phyloP scores from a whole-genome alignment of 2,113 vertebrate genomes.

The Chloebia gouldiae region DNA sequence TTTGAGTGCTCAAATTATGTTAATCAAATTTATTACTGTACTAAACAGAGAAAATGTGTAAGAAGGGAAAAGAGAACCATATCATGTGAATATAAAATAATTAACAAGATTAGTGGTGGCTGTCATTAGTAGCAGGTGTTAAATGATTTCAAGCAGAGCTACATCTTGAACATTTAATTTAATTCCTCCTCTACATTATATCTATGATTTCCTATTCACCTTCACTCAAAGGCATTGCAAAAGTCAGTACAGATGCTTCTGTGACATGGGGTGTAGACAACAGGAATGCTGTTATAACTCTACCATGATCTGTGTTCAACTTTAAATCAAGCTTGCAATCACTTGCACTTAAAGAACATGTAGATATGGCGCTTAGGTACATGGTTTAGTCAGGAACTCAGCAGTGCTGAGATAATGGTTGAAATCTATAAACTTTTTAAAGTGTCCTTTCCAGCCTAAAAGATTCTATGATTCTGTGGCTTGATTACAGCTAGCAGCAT shows the following conservation, averaged over 20 bases:
- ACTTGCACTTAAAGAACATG: neutral
- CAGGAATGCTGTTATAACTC: neutral
- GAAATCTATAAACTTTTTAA: neutral
- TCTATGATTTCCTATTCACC: neutral
- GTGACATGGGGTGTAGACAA: neutral
- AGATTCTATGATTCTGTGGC: neutral
- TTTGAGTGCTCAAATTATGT: neutral
- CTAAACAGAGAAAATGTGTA: neutral
- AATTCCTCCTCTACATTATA: neutral
- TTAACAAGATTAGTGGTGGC: neutral
- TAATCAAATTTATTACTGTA: neutral
- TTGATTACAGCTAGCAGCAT: neutral
- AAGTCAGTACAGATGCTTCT: neutral
- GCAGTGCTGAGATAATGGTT: neutral
- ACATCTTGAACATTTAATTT: neutral
- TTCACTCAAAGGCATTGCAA: neutral
- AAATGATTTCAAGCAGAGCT: neutral
- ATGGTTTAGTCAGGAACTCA: neutral
- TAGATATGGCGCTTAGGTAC: neutral
- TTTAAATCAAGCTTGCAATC: neutral
- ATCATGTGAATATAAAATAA: neutral
- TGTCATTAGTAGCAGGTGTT: neutral
- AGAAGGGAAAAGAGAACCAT: neutral
- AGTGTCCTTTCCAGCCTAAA: neutral
- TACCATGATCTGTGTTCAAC: neutral